A percentile compares a stretch with the other conserved stretches of the same genome.
Evolutionary conservation across 2,888 invertebrate species (phyloP).

Genomic region (Ctenicera cuprea): DNA sequence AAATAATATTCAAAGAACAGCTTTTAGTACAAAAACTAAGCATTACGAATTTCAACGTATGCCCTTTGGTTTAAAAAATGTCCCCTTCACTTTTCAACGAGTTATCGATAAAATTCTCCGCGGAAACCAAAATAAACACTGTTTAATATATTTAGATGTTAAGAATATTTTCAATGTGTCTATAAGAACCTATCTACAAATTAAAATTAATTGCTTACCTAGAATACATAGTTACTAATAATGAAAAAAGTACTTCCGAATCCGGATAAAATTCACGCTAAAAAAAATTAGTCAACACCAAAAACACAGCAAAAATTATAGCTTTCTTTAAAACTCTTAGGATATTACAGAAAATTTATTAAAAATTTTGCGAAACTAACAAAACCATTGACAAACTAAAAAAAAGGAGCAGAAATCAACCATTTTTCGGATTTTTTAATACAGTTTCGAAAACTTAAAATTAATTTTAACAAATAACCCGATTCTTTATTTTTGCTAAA

Average conservation of each 20-base stretch:
- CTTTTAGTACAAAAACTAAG: constrained; percentile 57
- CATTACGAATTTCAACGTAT: constrained; percentile 45
- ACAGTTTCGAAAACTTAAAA: constrained; percentile 31
- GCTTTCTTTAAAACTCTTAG: constrained; percentile 12
- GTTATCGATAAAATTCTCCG: constrained; percentile 58
- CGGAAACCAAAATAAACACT: constrained; percentile 52
- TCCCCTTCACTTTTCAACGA: constrained; percentile 61
- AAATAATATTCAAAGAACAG: constrained; percentile 58
- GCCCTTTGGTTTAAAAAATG: constrained; percentile 59
- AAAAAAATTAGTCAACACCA: constrained; percentile 9
- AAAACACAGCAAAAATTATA: constrained; percentile 26
- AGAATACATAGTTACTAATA: constrained; percentile 41
- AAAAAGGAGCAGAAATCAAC: background rate
- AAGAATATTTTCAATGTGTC: constrained; percentile 54
- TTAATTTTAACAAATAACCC: constrained; percentile 32
- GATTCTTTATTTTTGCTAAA: constrained; percentile 14
- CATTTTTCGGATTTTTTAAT: background rate
- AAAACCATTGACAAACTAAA: constrained; percentile 25
- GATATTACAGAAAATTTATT: constrained; percentile 17
- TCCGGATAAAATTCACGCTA: constrained; percentile 21
- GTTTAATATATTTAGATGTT: constrained; percentile 58
- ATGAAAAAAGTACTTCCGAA: constrained; percentile 43
- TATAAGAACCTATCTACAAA: constrained; percentile 54
- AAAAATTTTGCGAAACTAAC: constrained; percentile 24
- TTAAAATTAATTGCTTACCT: constrained; percentile 45